These are phyloP conservation scores for Hartigia nigra DNA, from an alignment of 2,888 invertebrate genomes.

Conservation along the genomic window DNA sequence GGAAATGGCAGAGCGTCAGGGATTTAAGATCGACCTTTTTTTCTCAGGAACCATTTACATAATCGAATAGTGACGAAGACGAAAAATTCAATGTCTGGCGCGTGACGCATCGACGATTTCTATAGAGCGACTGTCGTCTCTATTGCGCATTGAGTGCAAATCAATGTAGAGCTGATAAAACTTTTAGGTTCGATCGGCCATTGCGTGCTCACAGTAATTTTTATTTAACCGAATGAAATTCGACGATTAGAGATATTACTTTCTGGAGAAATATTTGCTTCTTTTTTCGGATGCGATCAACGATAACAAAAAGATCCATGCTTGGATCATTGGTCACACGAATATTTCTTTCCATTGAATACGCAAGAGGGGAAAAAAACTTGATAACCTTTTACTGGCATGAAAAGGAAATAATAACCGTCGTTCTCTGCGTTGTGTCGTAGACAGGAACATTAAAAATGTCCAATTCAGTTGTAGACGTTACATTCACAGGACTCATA, in stretches of 20 bases:
- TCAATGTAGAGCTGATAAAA: no score
- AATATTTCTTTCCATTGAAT: not conserved
- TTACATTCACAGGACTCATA: not conserved
- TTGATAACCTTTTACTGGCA: not conserved
- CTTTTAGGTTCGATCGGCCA: not conserved
- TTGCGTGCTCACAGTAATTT: not conserved
- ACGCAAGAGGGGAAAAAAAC: rapidly evolving
- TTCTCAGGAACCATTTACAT: not conserved
- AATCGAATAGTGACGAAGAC: not conserved
- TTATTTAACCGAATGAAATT: not conserved
- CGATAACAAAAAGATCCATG: no score
- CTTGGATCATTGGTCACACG: not conserved
- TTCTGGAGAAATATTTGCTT: no score
- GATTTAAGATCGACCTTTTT: not conserved
- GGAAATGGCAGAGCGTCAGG: not conserved
- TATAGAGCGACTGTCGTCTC: not conserved
- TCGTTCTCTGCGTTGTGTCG: not conserved
- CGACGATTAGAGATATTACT: no score
- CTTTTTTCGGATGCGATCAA: no score
- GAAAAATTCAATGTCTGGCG: not conserved
- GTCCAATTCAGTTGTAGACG: not conserved
- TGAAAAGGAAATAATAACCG: not conserved
- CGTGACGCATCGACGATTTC: not conserved
- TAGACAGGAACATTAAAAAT: not conserved
- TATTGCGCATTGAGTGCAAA: not conserved